Evolutionary conservation across 2,797 vertebrate genomes (phyloP).

Genomic region (Limnodromus scolopaceus): DNA sequence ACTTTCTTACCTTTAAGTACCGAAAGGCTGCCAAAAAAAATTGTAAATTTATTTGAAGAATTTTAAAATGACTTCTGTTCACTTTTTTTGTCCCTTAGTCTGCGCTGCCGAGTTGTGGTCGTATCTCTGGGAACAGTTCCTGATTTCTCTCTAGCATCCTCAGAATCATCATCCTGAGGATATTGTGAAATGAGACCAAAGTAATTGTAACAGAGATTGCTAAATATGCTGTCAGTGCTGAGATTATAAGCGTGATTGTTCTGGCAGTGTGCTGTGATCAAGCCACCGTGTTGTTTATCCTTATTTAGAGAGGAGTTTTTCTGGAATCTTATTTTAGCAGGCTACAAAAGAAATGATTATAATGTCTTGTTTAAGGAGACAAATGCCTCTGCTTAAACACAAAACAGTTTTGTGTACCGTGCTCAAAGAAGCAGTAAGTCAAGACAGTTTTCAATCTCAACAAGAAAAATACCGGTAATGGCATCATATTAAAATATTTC

Average conservation of each 20-base stretch:
- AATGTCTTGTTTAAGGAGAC: conserved; percentile 21
- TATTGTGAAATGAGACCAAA: conserved; percentile 50
- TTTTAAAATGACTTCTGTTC: background rate
- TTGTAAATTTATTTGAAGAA: background rate
- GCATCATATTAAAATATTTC: background rate
- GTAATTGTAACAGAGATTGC: conserved; percentile 52
- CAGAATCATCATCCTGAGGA: conserved; percentile 27
- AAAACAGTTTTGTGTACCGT: background rate
- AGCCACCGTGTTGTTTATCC: conserved; percentile 36
- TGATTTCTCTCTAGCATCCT: background rate
- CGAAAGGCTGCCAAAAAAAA: background rate
- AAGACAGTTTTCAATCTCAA: background rate
- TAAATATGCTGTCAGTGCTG: conserved; percentile 42
- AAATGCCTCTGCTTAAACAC: background rate
- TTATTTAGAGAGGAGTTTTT: conserved; percentile 43
- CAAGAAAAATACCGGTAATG: background rate
- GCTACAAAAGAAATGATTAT: conserved; percentile 5
- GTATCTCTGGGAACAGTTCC: background rate
- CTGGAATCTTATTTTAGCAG: conserved; percentile 18
- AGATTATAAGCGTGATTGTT: conserved; percentile 35
- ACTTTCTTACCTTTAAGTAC: background rate
- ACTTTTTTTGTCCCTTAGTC: background rate
- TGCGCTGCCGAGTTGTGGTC: background rate
- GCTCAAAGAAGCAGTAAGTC: background rate
- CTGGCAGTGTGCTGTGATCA: conserved; percentile 48